Evolutionary conservation across 2,113 vertebrate genomes (phyloP).

Genomic region (Microtus oregoni): DNA sequence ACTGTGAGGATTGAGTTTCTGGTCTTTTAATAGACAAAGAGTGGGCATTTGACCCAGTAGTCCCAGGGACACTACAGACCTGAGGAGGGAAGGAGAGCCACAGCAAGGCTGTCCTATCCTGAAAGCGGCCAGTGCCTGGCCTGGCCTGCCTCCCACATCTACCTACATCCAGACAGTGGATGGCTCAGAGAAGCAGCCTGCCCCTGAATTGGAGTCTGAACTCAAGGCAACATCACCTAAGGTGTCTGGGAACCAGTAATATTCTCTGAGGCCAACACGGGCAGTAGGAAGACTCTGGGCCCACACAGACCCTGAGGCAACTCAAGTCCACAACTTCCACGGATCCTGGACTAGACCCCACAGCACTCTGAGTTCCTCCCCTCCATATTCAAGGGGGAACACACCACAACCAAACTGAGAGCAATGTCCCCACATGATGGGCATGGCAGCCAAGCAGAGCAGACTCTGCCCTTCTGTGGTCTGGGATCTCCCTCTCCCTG

Average conservation of each 20-base stretch:
- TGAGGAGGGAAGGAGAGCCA: background rate
- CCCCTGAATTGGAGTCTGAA: background rate
- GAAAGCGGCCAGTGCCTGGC: no score
- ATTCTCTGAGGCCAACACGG: background rate
- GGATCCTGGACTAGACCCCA: background rate
- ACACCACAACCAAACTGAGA: no score
- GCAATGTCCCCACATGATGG: background rate
- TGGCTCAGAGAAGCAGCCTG: background rate
- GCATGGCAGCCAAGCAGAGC: background rate
- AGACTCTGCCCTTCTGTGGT: background rate
- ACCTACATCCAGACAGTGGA: background rate
- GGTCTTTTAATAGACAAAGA: background rate
- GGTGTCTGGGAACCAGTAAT: background rate
- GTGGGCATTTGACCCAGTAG: background rate
- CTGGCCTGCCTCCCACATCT: background rate
- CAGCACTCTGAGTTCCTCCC: background rate
- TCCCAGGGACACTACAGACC: background rate
- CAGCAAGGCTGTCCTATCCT: background rate
- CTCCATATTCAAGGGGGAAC: no score
- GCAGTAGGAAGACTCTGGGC: background rate
- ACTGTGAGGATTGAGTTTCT: background rate
- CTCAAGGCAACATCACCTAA: background rate
- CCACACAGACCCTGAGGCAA: background rate
- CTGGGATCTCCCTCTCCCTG: background rate
- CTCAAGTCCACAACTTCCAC: background rate